A percentile compares a stretch with the other conserved stretches of the same genome.
These are phyloP conservation scores for Palaemon carinicauda DNA, from an alignment of 1,140 invertebrate genomes.

Conservation along the genomic window DNA sequence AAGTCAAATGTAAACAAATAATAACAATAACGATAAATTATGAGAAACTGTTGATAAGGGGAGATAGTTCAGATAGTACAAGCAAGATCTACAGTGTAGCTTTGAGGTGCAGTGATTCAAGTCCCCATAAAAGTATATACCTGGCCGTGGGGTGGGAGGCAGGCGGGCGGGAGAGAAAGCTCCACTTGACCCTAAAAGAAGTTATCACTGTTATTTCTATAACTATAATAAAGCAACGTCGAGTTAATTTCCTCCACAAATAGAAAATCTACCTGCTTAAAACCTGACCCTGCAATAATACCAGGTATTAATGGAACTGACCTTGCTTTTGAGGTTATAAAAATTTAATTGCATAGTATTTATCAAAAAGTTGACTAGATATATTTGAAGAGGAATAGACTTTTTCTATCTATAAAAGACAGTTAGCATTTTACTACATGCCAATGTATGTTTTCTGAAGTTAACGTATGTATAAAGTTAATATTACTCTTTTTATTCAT, in stretches of 20 bases:
- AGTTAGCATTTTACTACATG: too few species aligned
- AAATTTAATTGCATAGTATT: too few species aligned
- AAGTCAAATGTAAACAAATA: too few species aligned
- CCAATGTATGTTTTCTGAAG: too few species aligned
- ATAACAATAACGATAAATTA: too few species aligned
- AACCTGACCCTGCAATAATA: neutral
- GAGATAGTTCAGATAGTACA: slow-evolving; percentile 21
- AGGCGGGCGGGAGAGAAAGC: slow-evolving; percentile 68
- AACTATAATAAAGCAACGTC: neutral
- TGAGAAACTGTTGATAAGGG: neutral
- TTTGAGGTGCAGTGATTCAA: slow-evolving; percentile 44
- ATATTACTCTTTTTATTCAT: too few species aligned
- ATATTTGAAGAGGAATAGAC: too few species aligned
- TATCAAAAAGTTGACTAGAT: too few species aligned
- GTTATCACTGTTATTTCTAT: slow-evolving; percentile 50
- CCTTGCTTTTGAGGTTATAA: too few species aligned
- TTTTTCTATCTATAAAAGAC: too few species aligned
- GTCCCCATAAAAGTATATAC: slow-evolving; percentile 35
- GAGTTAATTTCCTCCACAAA: neutral
- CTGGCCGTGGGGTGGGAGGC: slow-evolving; percentile 58
- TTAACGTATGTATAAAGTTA: too few species aligned
- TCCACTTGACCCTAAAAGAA: slow-evolving; percentile 67
- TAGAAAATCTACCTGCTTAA: too few species aligned
- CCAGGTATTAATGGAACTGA: neutral
- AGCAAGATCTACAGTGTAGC: slow-evolving; percentile 28